These are phyloP conservation scores for Umimayanthus kanabou DNA, from an alignment of 92 coral and sea anemone genomes.

Conservation along the genomic window DNA sequence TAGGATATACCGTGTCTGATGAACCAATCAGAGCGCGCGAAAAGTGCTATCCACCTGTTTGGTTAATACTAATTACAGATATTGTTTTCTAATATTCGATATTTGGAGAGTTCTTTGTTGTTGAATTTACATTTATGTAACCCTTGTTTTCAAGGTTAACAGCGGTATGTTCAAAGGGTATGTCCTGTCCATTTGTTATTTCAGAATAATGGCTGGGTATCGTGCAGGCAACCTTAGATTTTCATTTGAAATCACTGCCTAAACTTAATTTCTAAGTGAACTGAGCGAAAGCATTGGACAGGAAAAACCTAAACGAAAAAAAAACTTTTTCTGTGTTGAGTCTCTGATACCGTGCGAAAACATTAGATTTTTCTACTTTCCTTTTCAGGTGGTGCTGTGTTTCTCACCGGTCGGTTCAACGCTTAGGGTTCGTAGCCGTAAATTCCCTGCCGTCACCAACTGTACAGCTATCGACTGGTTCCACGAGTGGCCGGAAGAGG, in stretches of 20 bases:
- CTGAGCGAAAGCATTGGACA: no score
- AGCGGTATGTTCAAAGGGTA: neutral
- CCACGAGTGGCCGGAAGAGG: conserved; percentile 99
- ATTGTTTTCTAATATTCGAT: neutral
- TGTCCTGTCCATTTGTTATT: neutral
- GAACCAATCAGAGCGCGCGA: no score
- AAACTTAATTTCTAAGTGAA: no score
- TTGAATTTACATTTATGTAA: no score
- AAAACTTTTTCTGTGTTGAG: no score
- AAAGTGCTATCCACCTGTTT: no score
- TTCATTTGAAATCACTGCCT: no score
- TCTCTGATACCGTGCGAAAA: neutral
- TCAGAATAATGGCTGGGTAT: neutral
- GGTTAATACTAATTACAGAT: no score
- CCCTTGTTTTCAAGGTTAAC: neutral
- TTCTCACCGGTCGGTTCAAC: conserved; percentile 99
- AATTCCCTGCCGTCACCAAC: conserved; percentile 99
- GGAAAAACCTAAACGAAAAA: no score
- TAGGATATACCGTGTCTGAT: no score
- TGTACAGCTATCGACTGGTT: conserved; percentile 99
- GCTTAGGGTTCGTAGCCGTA: conserved; percentile 97
- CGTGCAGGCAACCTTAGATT: neutral
- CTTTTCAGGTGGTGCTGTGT: conserved; percentile 85
- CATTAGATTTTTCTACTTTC: neutral
- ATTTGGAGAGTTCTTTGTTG: neutral